phyloP scores from a whole-genome alignment of 1,140 invertebrate species.

The Zaprionus gabonicus region DNA sequence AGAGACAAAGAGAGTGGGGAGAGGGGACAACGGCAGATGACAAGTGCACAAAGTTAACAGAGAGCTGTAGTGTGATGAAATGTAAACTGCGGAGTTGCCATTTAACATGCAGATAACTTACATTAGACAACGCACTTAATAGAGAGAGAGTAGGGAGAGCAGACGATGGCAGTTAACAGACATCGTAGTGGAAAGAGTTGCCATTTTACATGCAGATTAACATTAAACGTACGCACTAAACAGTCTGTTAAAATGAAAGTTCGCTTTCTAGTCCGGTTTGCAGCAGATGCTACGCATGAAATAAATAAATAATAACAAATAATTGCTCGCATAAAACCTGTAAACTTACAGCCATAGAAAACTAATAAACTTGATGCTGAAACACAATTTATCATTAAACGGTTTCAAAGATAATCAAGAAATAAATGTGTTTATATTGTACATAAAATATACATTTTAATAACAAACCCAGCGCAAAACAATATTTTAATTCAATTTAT shows the following conservation, averaged over 20 bases:
- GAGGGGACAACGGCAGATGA: slow-evolving; percentile 33
- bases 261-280: slow-evolving; percentile 18
- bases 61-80: not conserved
- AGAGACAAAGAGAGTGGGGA: slow-evolving; percentile 10
- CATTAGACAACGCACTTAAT: not conserved
- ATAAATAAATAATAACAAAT: slow-evolving; percentile 10
- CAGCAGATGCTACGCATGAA: slow-evolving; percentile 5
- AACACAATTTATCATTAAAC: slow-evolving; percentile 27
- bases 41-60: slow-evolving; percentile 66
- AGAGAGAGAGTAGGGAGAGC: slow-evolving; percentile 2
- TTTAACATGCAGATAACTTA: not conserved
- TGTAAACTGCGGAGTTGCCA: not conserved
- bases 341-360: slow-evolving; percentile 19
- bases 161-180: slow-evolving; percentile 38
- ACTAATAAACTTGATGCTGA: slow-evolving; percentile 22
- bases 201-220: not conserved
- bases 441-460: slow-evolving; percentile 4
- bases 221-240: not conserved
- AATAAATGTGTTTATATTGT: slow-evolving; percentile 11
- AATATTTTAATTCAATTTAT: slow-evolving; percentile 48
- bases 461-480: slow-evolving; percentile 1
- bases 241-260: slow-evolving; percentile 17
- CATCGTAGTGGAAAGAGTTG: not conserved
- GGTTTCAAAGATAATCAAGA: not conserved
- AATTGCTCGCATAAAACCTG: slow-evolving; percentile 16